Evolutionary conservation across 2,797 vertebrate species (phyloP), one percentile per base, ranked within the genome.

Genomic region (Pseudotriccus pelzelni): DNA sequence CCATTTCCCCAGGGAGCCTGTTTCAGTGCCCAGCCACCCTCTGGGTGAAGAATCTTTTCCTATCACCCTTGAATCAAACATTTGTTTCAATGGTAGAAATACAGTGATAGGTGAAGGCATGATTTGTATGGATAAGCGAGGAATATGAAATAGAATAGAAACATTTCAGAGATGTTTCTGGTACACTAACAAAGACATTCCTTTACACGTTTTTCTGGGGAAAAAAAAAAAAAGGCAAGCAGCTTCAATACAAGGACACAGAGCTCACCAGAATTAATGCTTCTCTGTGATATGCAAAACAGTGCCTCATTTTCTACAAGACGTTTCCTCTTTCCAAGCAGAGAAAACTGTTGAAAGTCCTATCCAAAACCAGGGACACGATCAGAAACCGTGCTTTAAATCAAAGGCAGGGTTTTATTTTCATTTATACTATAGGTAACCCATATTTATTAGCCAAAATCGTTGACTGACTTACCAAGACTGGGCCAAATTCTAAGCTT

Each of bases 291-390:
- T 70, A 80, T 53, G 58, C 6, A 88, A 79, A 49, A 86, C 81
- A 55, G 49, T 2, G 4, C 44, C 46, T 75, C 2, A 34, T 91
- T 93, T 96, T 76, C 84, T 89, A 34, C 21, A 43, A 53, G 89
- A 10, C 10, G 34, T 67, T 91, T 41, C 22, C 43, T 91, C 67
- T 53, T 63, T 66, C 88, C 27, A 83, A 67, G 10, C 34, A 77
- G 69, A 80, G 9, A 77, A 92, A 84, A 62, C 27, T 78, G 32
- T 76, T 87, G 44, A 81, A 95, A 50, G 44, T 75, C 47, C 73
- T 91, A 19, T 34, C 53, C 28, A n/a, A 94, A 95, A 49, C 44
- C 56, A 87, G 66, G 21, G 41, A 49, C n/a, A n/a, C 8, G 19
- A 72, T 30, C n/a, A 58, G 63, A 21, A 80, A 52, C 23, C 34